Evolutionary conservation across 1,140 invertebrate species (phyloP), one percentile per base, ranked within the genome.

Genomic region (Berghia stephanieae): DNA sequence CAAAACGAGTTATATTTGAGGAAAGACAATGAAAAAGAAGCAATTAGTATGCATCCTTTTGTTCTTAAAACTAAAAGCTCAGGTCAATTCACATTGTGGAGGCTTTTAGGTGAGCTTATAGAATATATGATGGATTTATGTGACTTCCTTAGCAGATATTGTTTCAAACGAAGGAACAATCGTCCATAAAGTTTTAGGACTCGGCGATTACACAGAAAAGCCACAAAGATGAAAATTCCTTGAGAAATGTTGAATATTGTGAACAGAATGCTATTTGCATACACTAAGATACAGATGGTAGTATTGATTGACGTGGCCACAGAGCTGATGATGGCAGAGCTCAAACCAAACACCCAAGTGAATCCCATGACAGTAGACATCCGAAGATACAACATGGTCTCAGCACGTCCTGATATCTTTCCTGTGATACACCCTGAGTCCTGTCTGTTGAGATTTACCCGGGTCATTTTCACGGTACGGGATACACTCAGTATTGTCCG

Each of bases 361-460:
- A 90, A 89, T 13, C 90, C 90, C 85, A 90, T 88, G 6, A 90
- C 85, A 1, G 86, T 84, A 5, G 89, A 87, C 79, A 93, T 88
- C 21, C 92, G 87, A 38, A 92, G 82, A 83, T 93, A 93, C n/a
- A 93, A 85, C 72, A 91, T 90, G 75, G 91, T 88, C 82, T 91
- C 89, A 55, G 86, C 82, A 43, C 88, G 83, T 6, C 77, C 88
- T 27, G 85, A 79, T 42, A 82, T 60, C 42, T 80, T 82, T 27
- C 80, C 80, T 3, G 79, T 5, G 0, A 84, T 85, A 2, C 81
- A 81, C 21, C 49, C 71, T 40, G 72, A 70, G 67, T 60, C 18
- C 27, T 38, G 36, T n/a, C 73, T 81, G 60, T 71, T 81, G 55
- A 82, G 77, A 83, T 84, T 81, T 66, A 57, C 44, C 46, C 80